Evolutionary conservation across 2,797 vertebrate species (phyloP).

Genomic region (Moxostoma hubbsi): DNA sequence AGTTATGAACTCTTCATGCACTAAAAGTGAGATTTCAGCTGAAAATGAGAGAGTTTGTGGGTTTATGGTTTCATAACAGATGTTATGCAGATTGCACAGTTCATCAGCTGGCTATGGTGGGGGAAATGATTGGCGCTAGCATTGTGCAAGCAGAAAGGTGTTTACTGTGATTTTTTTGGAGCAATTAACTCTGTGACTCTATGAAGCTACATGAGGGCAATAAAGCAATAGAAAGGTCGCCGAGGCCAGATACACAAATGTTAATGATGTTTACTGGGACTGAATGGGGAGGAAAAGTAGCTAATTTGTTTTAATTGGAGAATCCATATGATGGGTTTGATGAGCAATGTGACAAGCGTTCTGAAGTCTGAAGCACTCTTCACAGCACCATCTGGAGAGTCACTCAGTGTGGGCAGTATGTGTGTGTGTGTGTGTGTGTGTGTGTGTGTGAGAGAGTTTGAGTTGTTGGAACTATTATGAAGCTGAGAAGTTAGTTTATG

Average conservation of each 20-base stretch:
- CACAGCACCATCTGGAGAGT: slow-evolving; percentile 52
- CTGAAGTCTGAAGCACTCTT: slow-evolving; percentile 46
- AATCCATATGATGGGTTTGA: slow-evolving; percentile 48
- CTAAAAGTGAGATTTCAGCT: slow-evolving; percentile 29
- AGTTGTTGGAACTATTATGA: slow-evolving; percentile 24
- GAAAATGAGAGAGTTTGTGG: slow-evolving; percentile 9
- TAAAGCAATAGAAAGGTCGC: slow-evolving; percentile 7
- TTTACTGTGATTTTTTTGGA: slow-evolving; percentile 54
- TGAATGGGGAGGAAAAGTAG: slow-evolving; percentile 20
- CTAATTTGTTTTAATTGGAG: slow-evolving; percentile 55
- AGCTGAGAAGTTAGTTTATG: slow-evolving; percentile 43
- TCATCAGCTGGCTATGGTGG: slow-evolving; percentile 48
- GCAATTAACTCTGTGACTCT: slow-evolving; percentile 36
- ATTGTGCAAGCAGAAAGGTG: slow-evolving; percentile 56
- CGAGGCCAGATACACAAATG: slow-evolving; percentile 38
- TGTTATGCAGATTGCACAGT: slow-evolving; percentile 55
- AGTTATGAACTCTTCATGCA: slow-evolving; percentile 24
- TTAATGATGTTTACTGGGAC: slow-evolving; percentile 31
- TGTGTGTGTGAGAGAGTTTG: slow-evolving; percentile 4
- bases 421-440: slow-evolving; percentile 30
- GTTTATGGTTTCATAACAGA: slow-evolving; percentile 54
- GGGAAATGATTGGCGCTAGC: slow-evolving; percentile 52
- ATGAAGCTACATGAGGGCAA: slow-evolving; percentile 15
- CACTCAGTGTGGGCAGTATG: slow-evolving; percentile 42
- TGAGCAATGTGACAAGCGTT: slow-evolving; percentile 50